These are phyloP conservation scores for Brachionus paranguensis DNA, from an alignment of 1,140 invertebrate species.

Conservation along the genomic window DNA sequence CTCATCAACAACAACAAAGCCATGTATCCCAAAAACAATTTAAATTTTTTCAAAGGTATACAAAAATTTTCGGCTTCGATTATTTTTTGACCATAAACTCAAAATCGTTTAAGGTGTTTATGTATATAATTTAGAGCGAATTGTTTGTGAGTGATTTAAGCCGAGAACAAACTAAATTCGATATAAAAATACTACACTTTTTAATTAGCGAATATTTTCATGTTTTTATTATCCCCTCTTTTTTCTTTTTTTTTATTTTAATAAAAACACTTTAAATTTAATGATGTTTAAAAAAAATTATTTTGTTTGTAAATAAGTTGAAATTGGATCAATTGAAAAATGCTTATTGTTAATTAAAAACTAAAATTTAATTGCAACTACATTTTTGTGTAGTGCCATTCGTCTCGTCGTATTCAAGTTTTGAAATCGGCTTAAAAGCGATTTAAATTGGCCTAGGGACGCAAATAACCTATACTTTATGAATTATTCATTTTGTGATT, in stretches of 20 bases:
- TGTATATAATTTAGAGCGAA: neutral
- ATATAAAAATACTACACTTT: neutral
- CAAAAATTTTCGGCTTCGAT: neutral
- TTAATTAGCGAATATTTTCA: constrained; percentile 2
- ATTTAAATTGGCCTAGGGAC: neutral
- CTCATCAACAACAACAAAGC: neutral
- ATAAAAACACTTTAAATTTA: neutral
- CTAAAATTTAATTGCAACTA: neutral
- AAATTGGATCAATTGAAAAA: constrained; percentile 16
- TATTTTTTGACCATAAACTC: constrained; percentile 6
- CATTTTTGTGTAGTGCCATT: constrained; percentile 1
- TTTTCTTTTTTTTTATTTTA: neutral
- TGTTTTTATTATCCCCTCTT: neutral
- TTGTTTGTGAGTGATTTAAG: neutral
- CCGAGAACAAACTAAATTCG: neutral
- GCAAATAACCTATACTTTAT: neutral
- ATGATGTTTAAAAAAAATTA: neutral
- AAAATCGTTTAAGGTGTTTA: constrained; percentile 13
- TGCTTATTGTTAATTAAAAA: neutral
- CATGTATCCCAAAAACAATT: neutral
- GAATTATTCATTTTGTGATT: neutral
- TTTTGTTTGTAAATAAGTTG: neutral
- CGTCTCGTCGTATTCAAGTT: neutral
- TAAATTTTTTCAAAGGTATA: neutral
- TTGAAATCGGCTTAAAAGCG: neutral